Evolutionary conservation across 2,888 invertebrate species (phyloP).

Genomic region (Chalcis sispes): DNA sequence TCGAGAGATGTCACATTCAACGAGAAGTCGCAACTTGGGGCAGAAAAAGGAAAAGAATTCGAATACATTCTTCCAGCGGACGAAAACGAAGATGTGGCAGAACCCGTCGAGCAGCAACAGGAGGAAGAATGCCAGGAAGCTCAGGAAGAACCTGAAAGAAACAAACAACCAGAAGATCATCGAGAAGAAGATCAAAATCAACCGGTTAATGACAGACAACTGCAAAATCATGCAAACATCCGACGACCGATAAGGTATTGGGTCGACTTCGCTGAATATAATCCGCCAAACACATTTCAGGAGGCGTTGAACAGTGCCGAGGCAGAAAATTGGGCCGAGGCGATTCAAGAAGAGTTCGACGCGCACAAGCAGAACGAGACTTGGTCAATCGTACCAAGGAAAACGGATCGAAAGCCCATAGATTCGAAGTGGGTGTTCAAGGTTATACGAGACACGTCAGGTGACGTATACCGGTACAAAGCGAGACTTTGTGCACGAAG

Average conservation of each 20-base stretch:
- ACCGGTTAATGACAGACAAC: too few species aligned
- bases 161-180: too few species aligned
- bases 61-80: neutral
- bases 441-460: neutral
- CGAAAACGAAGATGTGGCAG: neutral
- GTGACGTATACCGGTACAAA: conserved; percentile 40
- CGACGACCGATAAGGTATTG: too few species aligned
- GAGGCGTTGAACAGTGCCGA: neutral
- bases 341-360: conserved; percentile 9
- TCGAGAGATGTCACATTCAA: neutral
- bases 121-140: neutral
- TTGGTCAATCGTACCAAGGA: conserved; percentile 52
- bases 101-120: too few species aligned
- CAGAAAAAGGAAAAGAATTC: neutral
- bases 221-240: too few species aligned
- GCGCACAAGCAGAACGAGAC: conserved; percentile 49
- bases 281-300: too few species aligned
- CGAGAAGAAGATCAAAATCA: too few species aligned
- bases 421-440: conserved; percentile 60
- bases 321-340: neutral
- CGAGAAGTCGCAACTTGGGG: neutral
- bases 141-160: neutral
- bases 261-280: too few species aligned
- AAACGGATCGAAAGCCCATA: conserved; percentile 25
- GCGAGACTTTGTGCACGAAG: conserved; percentile 58